Conservation (phyloP, 1,140 invertebrate genomes). For the Potamilus streckersoni region DNA sequence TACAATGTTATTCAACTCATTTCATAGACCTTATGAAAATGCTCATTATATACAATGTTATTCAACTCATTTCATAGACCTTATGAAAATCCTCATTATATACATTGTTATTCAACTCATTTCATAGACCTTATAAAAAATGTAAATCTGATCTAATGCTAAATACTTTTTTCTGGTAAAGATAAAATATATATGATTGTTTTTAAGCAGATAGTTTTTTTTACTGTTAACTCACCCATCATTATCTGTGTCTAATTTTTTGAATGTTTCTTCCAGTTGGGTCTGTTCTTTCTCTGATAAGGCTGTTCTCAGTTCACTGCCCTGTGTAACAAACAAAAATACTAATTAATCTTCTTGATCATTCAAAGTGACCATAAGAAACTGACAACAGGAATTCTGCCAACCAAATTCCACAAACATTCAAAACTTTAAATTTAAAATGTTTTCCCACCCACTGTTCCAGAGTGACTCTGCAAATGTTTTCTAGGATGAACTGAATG, state of each 20-base stretch:
- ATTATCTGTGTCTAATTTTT: slow-evolving; percentile 52
- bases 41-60: too few species aligned
- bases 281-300: slow-evolving; percentile 44
- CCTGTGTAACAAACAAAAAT: slow-evolving; percentile 23
- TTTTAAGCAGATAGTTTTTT: neutral
- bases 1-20: too few species aligned
- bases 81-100: too few species aligned
- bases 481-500: too few species aligned
- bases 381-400: neutral
- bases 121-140: too few species aligned
- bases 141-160: too few species aligned
- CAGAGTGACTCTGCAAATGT: too few species aligned
- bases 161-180: too few species aligned
- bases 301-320: slow-evolving; percentile 29
- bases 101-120: too few species aligned
- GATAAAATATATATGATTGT: too few species aligned
- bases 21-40: too few species aligned
- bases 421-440: neutral
- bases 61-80: too few species aligned
- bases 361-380: neutral
- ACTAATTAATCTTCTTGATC: neutral
- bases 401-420: neutral
- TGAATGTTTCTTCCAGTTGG: slow-evolving; percentile 45
- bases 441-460: neutral
- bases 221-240: slow-evolving; percentile 43